Conservation (phyloP, 2,113 vertebrate species). For the Galemys pyrenaicus region DNA sequence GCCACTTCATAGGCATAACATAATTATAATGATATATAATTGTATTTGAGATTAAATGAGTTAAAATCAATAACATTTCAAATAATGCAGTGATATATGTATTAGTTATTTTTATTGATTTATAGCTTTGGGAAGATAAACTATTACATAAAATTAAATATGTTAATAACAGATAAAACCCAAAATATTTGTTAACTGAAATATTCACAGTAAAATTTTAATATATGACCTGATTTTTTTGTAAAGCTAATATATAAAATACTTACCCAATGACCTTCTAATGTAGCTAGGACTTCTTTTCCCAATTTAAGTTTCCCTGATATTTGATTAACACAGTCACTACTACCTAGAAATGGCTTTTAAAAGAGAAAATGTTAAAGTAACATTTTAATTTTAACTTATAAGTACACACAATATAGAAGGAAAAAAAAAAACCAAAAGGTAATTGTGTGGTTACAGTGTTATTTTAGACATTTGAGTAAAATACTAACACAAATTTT, state of each 20-base stretch:
- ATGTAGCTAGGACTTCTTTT: slow-evolving; percentile 96
- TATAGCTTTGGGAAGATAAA: slow-evolving; percentile 26
- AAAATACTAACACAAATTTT: slow-evolving; percentile 34
- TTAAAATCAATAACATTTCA: slow-evolving; percentile 17
- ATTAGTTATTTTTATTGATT: slow-evolving; percentile 23
- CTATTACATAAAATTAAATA: slow-evolving; percentile 33
- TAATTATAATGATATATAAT: neutral
- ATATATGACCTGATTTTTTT: slow-evolving; percentile 1
- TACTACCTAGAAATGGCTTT: slow-evolving; percentile 97
- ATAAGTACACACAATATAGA: slow-evolving; percentile 33
- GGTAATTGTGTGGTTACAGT: neutral
- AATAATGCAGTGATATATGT: neutral
- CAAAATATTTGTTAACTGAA: slow-evolving; percentile 22
- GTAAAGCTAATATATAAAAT: slow-evolving; percentile 58
- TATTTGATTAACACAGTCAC: slow-evolving; percentile 97
- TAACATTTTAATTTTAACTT: slow-evolving; percentile 55
- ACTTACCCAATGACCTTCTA: slow-evolving; percentile 99
- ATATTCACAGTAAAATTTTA: slow-evolving; percentile 11
- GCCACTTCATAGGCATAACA: neutral
- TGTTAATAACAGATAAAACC: neutral
- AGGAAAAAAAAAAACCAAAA: slow-evolving; percentile 4
- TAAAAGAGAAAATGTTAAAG: slow-evolving; percentile 71
- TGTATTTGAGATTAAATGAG: slow-evolving; percentile 30
- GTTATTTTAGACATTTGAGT: neutral
- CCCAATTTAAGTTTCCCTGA: slow-evolving; percentile 97